Base-by-base conservation (phyloP, 1,140 invertebrate species). In the Drosophila pachea region DNA sequence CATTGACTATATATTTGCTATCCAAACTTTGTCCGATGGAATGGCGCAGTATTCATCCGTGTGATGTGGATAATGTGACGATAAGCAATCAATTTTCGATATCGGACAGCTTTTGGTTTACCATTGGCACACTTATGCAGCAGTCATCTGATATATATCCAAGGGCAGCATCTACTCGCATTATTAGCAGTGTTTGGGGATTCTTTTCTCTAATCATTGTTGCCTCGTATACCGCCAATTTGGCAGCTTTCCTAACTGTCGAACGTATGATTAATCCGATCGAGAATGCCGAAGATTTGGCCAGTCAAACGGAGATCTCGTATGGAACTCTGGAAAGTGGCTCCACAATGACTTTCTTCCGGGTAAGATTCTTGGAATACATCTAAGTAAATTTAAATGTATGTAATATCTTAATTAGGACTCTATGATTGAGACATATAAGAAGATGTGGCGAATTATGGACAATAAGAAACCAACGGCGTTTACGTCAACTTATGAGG, bases 111-210 rank as follows among this genome's bases (percentile, higher is more conserved):
- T 89, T 89, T 61, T 89, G 83, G 83, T 97, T 97, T 89, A 94
- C 95, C 3, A 95, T 98, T 70, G 97, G 96, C 55, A 97, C 96
- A 2, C 92, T 98, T 64, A 97, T 98, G 97, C 86, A 87, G 16
- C 97, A 98, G 91, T 96, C 96, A 64, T 96, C 95, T 58, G 95
- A 96, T 89, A 92, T 96, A 72, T 95, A 95, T 89, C 96, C 96
- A 61, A 90, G 96, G 94, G 97, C 97, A 4, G 95, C 96, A 2
- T 98, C 96, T 0, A 98, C 97, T 4, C 91, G 97, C 58, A 96
- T 98, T 73, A 95, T 98, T 2, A 96, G 96, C 22, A 96, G 96
- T 32, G 98, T 98, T 90, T 98, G 97, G 97, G 97, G 96, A 94
- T 97, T 98, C 79, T 98, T 98, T 86, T 95, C 95, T 0, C 90